Conservation (phyloP, 1,140 invertebrate species). For the Fopius arisanus region DNA sequence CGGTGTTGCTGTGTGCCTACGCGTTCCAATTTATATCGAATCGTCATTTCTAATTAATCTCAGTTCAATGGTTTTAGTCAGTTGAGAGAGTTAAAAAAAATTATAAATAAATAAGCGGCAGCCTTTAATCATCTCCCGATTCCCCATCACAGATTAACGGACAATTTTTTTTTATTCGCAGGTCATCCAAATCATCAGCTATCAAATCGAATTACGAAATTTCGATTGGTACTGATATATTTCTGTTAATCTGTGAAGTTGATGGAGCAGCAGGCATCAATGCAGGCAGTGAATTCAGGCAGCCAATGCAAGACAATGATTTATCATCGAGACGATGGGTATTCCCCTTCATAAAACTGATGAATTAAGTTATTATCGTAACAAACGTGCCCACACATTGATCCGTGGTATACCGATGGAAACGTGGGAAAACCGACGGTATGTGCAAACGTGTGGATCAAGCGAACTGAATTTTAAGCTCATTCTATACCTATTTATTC, state of each 20-base stretch:
- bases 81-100: not conserved
- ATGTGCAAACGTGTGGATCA: not conserved
- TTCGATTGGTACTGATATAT: too few species aligned
- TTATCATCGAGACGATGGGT: not conserved
- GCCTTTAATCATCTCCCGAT: not conserved
- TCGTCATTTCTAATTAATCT: constrained; percentile 41
- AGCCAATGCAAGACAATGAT: constrained; percentile 10
- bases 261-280: not conserved
- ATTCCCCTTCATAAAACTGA: not conserved
- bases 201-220: not conserved
- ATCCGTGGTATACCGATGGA: not conserved
- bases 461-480: not conserved
- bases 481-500: not conserved
- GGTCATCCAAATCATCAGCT: too few species aligned
- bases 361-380: not conserved
- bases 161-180: too few species aligned
- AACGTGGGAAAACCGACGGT: not conserved
- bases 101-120: not conserved
- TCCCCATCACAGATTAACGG: not conserved
- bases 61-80: not conserved
- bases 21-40: constrained; percentile 46
- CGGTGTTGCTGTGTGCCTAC: constrained; percentile 60
- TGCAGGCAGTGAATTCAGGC: constrained; percentile 6
- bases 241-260: not conserved
- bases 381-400: not conserved